Evolutionary conservation across 2,888 invertebrate genomes (phyloP).

Genomic region (Drosophila kambysellisi): DNA sequence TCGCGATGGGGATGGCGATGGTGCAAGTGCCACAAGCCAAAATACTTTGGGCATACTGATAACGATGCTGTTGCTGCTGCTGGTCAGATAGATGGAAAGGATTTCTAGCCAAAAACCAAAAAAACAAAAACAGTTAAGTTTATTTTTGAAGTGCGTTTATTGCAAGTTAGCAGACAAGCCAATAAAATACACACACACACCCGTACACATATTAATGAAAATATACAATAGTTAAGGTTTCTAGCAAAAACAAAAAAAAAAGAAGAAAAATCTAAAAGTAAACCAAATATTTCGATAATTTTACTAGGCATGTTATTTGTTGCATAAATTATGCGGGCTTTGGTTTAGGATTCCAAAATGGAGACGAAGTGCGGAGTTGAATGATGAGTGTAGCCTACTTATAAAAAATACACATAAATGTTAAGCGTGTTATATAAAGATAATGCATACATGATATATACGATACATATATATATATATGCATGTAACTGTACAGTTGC

Average conservation of each 20-base stretch:
- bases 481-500: slow-evolving; percentile 31
- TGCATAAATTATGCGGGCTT: slow-evolving; percentile 55
- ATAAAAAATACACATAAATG: slow-evolving; percentile 49
- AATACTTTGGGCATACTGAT: slow-evolving; percentile 50
- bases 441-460: slow-evolving; percentile 24
- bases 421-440: slow-evolving; percentile 46
- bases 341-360: slow-evolving; percentile 17
- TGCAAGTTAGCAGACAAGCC: slow-evolving; percentile 28
- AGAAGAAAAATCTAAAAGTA: background rate
- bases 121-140: slow-evolving; percentile 51
- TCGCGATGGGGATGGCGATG: slow-evolving; percentile 71
- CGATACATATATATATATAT: slow-evolving; percentile 27
- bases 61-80: slow-evolving; percentile 50
- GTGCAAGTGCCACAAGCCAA: slow-evolving; percentile 43
- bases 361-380: background rate
- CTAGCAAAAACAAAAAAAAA: slow-evolving; percentile 40
- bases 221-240: slow-evolving; percentile 70
- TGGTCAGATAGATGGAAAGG: slow-evolving; percentile 74
- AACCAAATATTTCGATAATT: slow-evolving; percentile 28
- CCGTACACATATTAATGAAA: slow-evolving; percentile 27
- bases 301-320: slow-evolving; percentile 49
- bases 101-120: background rate
- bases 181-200: slow-evolving; percentile 31
- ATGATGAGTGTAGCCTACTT: slow-evolving; percentile 26
- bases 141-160: slow-evolving; percentile 43